Conservation (phyloP, 2,797 vertebrate genomes). For the Philypnodon macrostomus region DNA sequence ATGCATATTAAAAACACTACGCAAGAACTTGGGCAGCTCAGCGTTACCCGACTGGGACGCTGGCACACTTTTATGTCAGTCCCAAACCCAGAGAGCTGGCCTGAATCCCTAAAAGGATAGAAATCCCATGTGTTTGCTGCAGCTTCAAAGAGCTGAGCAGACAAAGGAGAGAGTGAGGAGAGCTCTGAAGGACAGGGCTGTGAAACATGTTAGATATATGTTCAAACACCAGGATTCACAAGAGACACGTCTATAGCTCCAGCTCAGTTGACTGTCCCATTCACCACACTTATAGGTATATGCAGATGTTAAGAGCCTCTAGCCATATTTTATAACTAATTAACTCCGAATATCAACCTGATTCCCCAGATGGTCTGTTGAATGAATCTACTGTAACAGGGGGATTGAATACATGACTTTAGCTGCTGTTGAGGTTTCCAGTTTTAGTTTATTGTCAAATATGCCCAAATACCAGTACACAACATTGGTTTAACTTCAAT, state of each 20-base stretch:
- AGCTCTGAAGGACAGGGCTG: constrained; percentile 13
- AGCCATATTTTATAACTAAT: too few relatives aligned
- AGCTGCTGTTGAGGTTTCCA: too few relatives aligned
- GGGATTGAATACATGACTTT: too few relatives aligned
- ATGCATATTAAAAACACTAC: constrained; percentile 31
- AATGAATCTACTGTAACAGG: too few relatives aligned
- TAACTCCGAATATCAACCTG: too few relatives aligned
- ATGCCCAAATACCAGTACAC: too few relatives aligned
- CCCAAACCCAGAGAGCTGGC: constrained; percentile 27
- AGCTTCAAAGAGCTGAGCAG: constrained; percentile 47
- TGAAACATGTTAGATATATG: background rate
- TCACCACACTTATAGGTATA: background rate
- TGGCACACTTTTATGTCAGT: constrained; percentile 36
- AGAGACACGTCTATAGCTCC: background rate
- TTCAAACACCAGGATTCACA: background rate
- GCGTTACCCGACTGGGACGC: constrained; percentile 11
- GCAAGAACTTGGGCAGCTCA: background rate
- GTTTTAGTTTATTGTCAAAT: too few relatives aligned
- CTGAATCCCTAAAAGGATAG: constrained; percentile 48
- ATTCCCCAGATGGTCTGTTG: too few relatives aligned
- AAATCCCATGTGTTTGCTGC: constrained; percentile 24
- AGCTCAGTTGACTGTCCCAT: constrained; percentile 22
- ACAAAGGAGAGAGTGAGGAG: constrained; percentile 32
- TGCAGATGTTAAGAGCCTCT: too few relatives aligned
- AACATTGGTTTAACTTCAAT: too few relatives aligned